Evolutionary conservation across 1,140 invertebrate genomes (phyloP), one percentile per base, ranked within the genome.

Genomic region (Zaprionus ornatus): DNA sequence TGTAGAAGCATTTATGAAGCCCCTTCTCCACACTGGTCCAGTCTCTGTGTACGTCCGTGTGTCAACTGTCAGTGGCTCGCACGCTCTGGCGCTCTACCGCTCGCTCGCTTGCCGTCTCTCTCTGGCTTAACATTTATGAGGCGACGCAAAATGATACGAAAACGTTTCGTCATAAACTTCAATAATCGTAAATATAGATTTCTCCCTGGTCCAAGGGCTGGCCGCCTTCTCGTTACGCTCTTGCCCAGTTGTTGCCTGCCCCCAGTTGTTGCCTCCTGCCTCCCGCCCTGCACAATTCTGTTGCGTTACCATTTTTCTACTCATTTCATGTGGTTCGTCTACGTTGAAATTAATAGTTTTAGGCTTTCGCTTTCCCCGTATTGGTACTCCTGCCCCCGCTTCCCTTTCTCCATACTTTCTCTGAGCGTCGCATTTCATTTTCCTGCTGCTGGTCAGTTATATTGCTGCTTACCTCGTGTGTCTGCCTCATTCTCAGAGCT

Each of bases 141-240:
- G 80, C 91, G 87, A 92, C 91, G 79, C 91, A 92, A 88, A 92
- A 92, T 80, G 91, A 92, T 92, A 92, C 91, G 87, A 92, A 92
- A 92, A 92, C 88, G 91, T 92, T 91, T 91, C 91, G 91, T 92
- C 91, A 92, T 92, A 92, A 92, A 92, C 91, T 92, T 92, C 91
- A 92, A 92, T 92, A 92, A 92, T 92, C 91, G 91, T 92, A 92
- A 92, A 92, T 92, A 92, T 92, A 92, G 91, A 92, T 92, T 92
- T 92, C 85, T 90, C 86, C 77, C 60, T 73, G 71, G 57, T 50
- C 71, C 57, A 74, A 61, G 69, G 63, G 62, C 68, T 37, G 60
- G 12, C 45, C 12, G 13, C 27, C 35, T 27, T 40, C 64, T 56
- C 40, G 56, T 37, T 45, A 32, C 29, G 12, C 40, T 29, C 7